phyloP scores from a whole-genome alignment of 2,797 vertebrate species.

The Lithobates sylvaticus region DNA sequence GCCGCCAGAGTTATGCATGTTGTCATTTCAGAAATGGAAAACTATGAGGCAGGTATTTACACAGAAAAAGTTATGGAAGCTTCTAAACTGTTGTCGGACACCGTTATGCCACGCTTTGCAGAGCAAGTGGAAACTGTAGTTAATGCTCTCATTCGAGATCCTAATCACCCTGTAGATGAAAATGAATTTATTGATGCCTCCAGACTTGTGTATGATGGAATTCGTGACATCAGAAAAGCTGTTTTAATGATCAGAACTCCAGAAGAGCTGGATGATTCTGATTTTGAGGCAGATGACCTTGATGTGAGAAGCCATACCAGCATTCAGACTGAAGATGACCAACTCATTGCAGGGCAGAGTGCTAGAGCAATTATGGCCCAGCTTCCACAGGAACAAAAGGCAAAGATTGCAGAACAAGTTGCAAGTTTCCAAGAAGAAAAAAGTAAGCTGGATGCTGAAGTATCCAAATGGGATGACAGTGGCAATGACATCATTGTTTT shows the following conservation, averaged over 20 bases:
- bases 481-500: slow-evolving; percentile 84
- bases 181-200: slow-evolving; percentile 98
- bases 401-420: slow-evolving; percentile 84
- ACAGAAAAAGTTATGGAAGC: slow-evolving; percentile 97
- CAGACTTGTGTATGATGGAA: slow-evolving; percentile 95
- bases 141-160: slow-evolving; percentile 92
- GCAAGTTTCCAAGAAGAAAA: slow-evolving; percentile 86
- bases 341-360: slow-evolving; percentile 91
- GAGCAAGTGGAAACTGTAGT: slow-evolving; percentile 97
- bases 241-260: slow-evolving; percentile 99
- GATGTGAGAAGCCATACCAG: slow-evolving; percentile 94
- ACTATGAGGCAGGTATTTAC: slow-evolving; percentile 96
- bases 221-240: slow-evolving; percentile 97
- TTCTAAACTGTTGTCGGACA: slow-evolving; percentile 92
- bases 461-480: slow-evolving; percentile 83
- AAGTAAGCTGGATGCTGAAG: slow-evolving; percentile 83
- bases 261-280: slow-evolving; percentile 96
- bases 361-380: slow-evolving; percentile 89
- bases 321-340: slow-evolving; percentile 94
- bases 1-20: slow-evolving; percentile 97
- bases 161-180: slow-evolving; percentile 91
- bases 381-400: slow-evolving; percentile 85
- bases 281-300: slow-evolving; percentile 95
- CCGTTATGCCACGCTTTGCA: slow-evolving; percentile 98
- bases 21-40: slow-evolving; percentile 98